A percentile compares a stretch with the other conserved stretches of the same genome.
phyloP scores from a whole-genome alignment of 2,797 vertebrate genomes.

The Cossypha niveicapilla region DNA sequence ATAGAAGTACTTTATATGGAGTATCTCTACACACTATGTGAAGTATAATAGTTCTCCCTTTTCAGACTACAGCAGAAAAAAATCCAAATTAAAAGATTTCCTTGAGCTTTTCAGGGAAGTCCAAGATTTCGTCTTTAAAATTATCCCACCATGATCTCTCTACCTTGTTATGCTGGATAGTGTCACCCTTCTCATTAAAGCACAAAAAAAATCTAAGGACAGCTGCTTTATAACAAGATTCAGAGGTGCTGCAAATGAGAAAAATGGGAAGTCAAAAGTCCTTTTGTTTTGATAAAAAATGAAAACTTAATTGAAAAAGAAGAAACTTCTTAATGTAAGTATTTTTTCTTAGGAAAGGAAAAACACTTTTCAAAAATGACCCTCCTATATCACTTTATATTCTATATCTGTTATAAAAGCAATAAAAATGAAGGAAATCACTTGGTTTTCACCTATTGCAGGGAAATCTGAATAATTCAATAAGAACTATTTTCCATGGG shows the following conservation, averaged over 20 bases:
- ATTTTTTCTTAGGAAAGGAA: background rate
- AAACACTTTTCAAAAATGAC: background rate
- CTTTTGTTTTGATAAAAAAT: background rate
- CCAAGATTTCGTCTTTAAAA: background rate
- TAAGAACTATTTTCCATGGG: background rate
- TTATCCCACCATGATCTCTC: background rate
- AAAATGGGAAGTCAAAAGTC: background rate
- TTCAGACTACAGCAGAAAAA: background rate
- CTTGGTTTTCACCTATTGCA: background rate
- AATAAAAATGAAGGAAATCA: background rate
- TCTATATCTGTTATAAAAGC: background rate
- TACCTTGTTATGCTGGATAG: background rate
- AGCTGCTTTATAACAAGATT: background rate
- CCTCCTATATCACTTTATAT: background rate
- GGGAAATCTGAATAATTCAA: background rate
- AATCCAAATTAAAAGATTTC: background rate
- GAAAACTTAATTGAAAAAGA: background rate
- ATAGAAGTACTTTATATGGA: background rate
- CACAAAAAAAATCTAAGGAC: background rate
- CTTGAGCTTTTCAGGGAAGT: background rate
- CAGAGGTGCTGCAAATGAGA: background rate
- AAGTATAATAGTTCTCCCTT: background rate
- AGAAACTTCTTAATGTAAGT: background rate
- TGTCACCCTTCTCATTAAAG: background rate
- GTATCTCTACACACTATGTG: background rate